phyloP scores from a whole-genome alignment of 2,888 invertebrate species.

The Hyalella azteca region DNA sequence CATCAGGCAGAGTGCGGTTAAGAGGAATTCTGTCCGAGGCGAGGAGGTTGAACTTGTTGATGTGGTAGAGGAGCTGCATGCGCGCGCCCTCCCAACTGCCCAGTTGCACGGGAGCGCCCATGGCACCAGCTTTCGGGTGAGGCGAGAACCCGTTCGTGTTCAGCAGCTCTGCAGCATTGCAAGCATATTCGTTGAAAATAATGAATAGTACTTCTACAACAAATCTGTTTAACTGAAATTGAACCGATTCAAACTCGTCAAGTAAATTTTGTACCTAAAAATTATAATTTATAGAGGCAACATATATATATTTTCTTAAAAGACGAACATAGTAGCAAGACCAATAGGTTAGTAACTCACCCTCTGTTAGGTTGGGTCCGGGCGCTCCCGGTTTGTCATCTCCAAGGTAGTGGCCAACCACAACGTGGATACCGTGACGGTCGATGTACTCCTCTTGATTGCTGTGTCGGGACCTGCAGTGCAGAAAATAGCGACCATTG shows the following conservation, averaged over 20 bases:
- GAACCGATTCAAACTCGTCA: too few species aligned
- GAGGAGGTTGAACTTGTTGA: slow-evolving; percentile 86
- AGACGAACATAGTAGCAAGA: too few species aligned
- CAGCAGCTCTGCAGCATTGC: slow-evolving; percentile 69
- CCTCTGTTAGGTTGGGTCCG: slow-evolving; percentile 76
- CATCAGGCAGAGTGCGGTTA: slow-evolving; percentile 83
- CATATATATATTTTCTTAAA: too few species aligned
- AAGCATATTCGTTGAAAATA: too few species aligned
- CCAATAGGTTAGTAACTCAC: slow-evolving; percentile 67
- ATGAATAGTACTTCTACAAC: too few species aligned
- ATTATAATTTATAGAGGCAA: too few species aligned
- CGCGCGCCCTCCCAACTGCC: slow-evolving; percentile 45
- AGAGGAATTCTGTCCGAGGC: slow-evolving; percentile 87
- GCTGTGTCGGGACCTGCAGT: slow-evolving; percentile 45
- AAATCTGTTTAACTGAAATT: too few species aligned
- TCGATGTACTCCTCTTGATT: slow-evolving; percentile 74
- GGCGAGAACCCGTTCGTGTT: slow-evolving; percentile 56
- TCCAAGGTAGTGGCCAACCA: slow-evolving; percentile 88
- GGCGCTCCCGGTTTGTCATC: slow-evolving; percentile 68
- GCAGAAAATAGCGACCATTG: too few species aligned
- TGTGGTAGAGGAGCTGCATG: slow-evolving; percentile 79
- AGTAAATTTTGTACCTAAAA: too few species aligned
- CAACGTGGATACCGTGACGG: slow-evolving; percentile 77
- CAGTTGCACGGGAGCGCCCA: slow-evolving; percentile 56
- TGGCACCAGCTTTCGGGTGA: slow-evolving; percentile 49